Percentiles rank a stretch among this genome's conserved stretches.
These are phyloP conservation scores for Geodia barretti DNA, from an alignment of 37 sponge, comb jelly and placozoan species.

Conservation along the genomic window DNA sequence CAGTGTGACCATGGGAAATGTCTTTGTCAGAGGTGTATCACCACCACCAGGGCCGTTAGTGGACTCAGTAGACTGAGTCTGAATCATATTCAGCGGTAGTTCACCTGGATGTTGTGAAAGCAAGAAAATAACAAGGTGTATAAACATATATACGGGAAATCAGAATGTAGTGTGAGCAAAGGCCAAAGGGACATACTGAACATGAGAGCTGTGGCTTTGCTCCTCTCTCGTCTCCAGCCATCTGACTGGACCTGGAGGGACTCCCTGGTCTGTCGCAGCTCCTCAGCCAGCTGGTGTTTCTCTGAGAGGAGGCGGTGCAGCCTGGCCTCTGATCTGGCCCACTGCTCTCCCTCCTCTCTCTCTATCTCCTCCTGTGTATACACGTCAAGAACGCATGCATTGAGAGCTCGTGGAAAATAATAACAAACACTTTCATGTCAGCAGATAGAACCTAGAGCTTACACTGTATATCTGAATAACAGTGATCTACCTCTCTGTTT, in stretches of 20 bases:
- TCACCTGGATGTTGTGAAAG: conserved; percentile 28
- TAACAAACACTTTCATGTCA: not conserved
- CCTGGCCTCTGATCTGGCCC: conserved; percentile 6
- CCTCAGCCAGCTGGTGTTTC: conserved; percentile 40
- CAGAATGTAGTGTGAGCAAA: no score
- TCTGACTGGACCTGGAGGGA: not conserved
- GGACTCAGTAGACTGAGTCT: conserved; percentile 11
- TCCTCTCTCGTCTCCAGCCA: conserved; percentile 47
- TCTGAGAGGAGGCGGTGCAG: conserved; percentile 28
- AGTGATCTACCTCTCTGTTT: conserved; percentile 13
- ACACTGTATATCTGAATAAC: no score
- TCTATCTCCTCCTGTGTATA: conserved; percentile 3
- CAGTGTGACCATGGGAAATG: conserved; percentile 56
- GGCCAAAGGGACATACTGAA: conserved; percentile 43
- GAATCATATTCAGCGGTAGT: conserved; percentile 54
- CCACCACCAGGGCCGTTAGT: not conserved
- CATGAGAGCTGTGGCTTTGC: conserved; percentile 46
- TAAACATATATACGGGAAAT: no score
- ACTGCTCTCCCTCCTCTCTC: not conserved
- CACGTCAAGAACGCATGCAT: not conserved
- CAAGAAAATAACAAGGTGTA: not conserved
- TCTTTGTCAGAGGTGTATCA: conserved; percentile 35
- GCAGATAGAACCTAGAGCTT: no score
- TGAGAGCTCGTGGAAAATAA: not conserved
- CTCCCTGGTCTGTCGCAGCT: conserved; percentile 18